These are phyloP conservation scores for Carabus problematicus DNA, from an alignment of 2,888 invertebrate species.

Conservation along the genomic window DNA sequence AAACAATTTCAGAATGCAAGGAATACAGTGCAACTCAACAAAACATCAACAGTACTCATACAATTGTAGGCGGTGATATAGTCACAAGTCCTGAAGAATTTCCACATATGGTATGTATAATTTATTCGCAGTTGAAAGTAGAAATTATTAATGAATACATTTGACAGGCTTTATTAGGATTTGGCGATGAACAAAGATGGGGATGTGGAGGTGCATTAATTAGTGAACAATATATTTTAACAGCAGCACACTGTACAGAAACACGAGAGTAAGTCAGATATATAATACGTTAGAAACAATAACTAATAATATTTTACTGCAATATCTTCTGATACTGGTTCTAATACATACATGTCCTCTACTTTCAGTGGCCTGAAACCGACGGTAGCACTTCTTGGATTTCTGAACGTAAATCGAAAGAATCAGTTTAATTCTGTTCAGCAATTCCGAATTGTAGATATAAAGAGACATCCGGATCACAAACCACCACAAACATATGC, in stretches of 20 bases:
- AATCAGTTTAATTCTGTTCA: conserved; percentile 51
- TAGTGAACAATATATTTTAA: conserved; percentile 68
- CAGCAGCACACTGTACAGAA: conserved; percentile 71
- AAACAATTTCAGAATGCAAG: conserved; percentile 58
- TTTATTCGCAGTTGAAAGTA: not conserved
- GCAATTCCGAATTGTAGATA: conserved; percentile 52
- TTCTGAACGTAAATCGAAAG: conserved; percentile 55
- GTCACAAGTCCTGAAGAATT: conserved; percentile 21
- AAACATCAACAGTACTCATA: conserved; percentile 18
- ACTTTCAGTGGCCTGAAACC: conserved; percentile 53
- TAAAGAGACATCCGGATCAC: conserved; percentile 59
- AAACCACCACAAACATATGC: conserved; percentile 49
- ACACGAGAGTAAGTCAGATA: conserved; percentile 48
- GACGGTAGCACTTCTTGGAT: conserved; percentile 59
- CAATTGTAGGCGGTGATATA: conserved; percentile 15
- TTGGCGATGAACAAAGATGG: conserved; percentile 55
- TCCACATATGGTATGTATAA: conserved; percentile 21
- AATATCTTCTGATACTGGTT: not conserved
- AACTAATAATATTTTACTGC: not conserved
- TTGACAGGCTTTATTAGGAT: conserved; percentile 53
- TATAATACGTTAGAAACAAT: not conserved
- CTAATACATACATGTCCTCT: not conserved
- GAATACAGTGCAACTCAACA: conserved; percentile 54
- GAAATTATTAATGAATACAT: conserved; percentile 23
- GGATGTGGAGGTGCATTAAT: conserved; percentile 73